Percentiles rank a stretch among this genome's conserved stretches.
phyloP scores from a whole-genome alignment of 2,113 vertebrate species.

The Taurulus bubalis region DNA sequence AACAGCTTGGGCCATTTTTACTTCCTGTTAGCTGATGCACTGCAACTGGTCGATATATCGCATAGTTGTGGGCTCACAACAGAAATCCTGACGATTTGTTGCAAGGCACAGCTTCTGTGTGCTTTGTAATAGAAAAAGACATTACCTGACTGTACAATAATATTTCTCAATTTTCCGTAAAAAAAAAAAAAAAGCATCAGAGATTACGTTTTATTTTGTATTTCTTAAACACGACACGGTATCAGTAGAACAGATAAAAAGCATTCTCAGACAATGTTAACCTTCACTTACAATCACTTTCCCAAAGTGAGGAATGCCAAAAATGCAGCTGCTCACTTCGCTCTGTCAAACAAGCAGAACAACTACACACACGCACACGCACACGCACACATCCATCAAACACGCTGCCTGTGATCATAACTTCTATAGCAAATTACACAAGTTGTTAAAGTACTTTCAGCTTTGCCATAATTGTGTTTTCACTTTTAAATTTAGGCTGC shows the following conservation, averaged over 20 bases:
- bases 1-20: too few relatives aligned
- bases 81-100: too few relatives aligned
- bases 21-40: too few relatives aligned
- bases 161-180: neutral
- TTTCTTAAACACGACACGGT: constrained; percentile 13
- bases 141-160: neutral
- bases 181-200: constrained; percentile 7
- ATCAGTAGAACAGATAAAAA: constrained; percentile 33
- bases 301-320: constrained; percentile 52
- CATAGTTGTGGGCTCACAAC: too few relatives aligned
- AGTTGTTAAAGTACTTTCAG: constrained; percentile 54
- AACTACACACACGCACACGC: constrained; percentile 10
- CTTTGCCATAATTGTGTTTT: constrained; percentile 54
- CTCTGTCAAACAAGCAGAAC: constrained; percentile 9
- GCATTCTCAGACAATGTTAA: constrained; percentile 16
- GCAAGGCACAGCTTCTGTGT: neutral
- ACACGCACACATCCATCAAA: constrained; percentile 28
- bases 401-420: constrained; percentile 37
- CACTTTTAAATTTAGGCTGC: constrained; percentile 41
- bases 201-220: constrained; percentile 8
- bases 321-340: constrained; percentile 32
- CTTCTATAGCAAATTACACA: constrained; percentile 30
- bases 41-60: too few relatives aligned
- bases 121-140: neutral
- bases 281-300: constrained; percentile 38